Base-by-base conservation (phyloP, 2,888 invertebrate genomes). In the Hypomecis atomaria region DNA sequence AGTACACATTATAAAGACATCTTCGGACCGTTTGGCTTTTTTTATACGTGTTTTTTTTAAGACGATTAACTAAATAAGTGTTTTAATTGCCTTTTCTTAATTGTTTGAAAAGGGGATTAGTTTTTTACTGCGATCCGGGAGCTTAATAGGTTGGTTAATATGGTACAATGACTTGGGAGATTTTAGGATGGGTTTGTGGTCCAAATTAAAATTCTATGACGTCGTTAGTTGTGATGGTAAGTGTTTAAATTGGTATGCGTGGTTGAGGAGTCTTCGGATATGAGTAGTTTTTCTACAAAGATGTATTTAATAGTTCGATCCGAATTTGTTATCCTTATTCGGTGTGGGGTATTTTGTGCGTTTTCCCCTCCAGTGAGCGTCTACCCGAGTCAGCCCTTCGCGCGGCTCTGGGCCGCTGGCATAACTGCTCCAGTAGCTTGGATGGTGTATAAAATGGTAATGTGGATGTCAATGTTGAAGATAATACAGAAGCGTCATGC, bases 11-110 rank as follows among this genome's bases (percentile, higher is more conserved):
- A 82, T 80, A 76, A 77, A 81, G 82, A 79, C 76, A 74, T 79
- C 72, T 70, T 71, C 59, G 53, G 68, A 64, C 74, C 73, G 72
- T 73, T 70, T 66, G 59, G 52, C 34, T 65, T 68, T 82, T 52
- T 84, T 84, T 80, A 74, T 72, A 59, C 61, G 58, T 53, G 79
- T 84, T 86, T 87, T 86, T n/a, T 81, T 71, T 62, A 66, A 69
- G 71, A 66, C 86, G 81, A 88, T 88, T 85, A 84, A 84, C 80
- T 78, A 78, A 84, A 84, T 81, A 81, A 82, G 70, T 72, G 70
- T 73, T 84, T 88, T 88, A 89, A 87, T 88, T 85, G 85, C 78
- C 72, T 62, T 64, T 64, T 73, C 80, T 85, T 85, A 84, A 87
- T 86, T 84, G 85, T 84, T 81, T 81, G 72, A 78, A 74, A 71